Percentiles rank a stretch among this genome's conserved stretches.
These are phyloP conservation scores for Stegodyphus mimosarum DNA, from an alignment of 1,140 invertebrate species.

Conservation along the genomic window DNA sequence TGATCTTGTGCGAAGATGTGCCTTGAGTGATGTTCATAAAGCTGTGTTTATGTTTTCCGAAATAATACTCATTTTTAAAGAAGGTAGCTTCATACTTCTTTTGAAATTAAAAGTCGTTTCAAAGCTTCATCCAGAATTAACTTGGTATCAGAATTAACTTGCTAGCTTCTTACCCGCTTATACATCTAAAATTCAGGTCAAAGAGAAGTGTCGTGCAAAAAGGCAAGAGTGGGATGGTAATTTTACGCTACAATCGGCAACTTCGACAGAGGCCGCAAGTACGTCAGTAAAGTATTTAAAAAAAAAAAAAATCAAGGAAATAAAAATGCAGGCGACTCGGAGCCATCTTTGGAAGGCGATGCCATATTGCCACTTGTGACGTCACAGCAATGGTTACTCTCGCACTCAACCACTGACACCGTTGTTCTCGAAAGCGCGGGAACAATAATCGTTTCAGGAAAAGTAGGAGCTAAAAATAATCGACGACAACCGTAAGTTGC, in stretches of 20 bases:
- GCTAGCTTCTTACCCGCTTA: no score
- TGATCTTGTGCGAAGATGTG: no score
- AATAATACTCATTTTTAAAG: no score
- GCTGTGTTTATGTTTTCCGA: no score
- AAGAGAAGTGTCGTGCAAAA: no score
- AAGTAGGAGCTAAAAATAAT: not conserved
- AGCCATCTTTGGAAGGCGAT: slow-evolving; percentile 6
- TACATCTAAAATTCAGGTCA: no score
- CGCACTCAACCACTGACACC: not conserved
- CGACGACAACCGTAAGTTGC: not conserved
- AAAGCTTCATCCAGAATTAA: no score
- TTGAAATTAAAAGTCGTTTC: no score
- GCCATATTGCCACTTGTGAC: not conserved
- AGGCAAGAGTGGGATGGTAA: no score
- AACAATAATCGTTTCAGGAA: not conserved
- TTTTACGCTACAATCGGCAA: not conserved
- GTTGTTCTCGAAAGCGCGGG: not conserved
- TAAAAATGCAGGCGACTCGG: not conserved
- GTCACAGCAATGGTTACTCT: not conserved
- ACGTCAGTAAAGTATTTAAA: not conserved
- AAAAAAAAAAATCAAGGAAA: not conserved
- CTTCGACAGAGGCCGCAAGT: slow-evolving; percentile 6
- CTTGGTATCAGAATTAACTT: no score
- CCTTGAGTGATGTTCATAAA: no score
- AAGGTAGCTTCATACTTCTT: no score